Conservation (phyloP, 1,140 invertebrate species). For the Drosophila micromelanica region DNA sequence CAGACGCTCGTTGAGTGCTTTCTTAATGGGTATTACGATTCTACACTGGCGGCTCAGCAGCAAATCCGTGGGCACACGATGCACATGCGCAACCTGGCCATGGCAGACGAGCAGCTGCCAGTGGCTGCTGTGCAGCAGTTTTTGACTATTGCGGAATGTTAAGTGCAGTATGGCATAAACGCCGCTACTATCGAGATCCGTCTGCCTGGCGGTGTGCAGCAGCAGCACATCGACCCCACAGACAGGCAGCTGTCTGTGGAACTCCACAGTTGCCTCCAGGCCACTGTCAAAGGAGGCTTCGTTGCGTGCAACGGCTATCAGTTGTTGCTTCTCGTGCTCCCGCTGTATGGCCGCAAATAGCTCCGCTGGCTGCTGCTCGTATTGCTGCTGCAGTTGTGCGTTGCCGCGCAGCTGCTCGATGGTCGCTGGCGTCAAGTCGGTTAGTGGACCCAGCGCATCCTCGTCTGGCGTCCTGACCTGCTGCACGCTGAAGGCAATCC, state of each 20-base stretch:
- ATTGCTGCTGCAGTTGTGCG: constrained; percentile 40
- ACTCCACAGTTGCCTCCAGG: constrained; percentile 40
- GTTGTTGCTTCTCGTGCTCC: constrained; percentile 65
- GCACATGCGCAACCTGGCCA: constrained; percentile 26
- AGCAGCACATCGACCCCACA: constrained; percentile 17
- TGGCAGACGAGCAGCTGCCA: constrained; percentile 57
- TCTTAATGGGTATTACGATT: constrained; percentile 48
- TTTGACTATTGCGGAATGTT: constrained; percentile 4
- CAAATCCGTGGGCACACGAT: constrained; percentile 49
- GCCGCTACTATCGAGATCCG: constrained; percentile 3
- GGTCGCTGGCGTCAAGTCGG: constrained; percentile 40
- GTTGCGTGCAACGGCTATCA: constrained; percentile 54
- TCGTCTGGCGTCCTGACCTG: not conserved
- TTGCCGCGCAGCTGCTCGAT: constrained; percentile 46
- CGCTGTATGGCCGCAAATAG: constrained; percentile 46
- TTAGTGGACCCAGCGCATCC: not conserved
- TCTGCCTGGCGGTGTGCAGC: constrained; percentile 12
- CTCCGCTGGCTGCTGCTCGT: constrained; percentile 36
- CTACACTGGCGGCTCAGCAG: constrained; percentile 39
- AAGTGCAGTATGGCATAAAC: constrained; percentile 52
- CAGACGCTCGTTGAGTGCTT: constrained; percentile 22
- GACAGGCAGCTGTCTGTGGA: constrained; percentile 41
- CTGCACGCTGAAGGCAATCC: constrained; percentile 50
- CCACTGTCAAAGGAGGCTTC: not conserved
- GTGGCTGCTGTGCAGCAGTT: constrained; percentile 23